Evolutionary conservation across 2,797 vertebrate genomes (phyloP).

Genomic region (Aphelocoma californica): DNA sequence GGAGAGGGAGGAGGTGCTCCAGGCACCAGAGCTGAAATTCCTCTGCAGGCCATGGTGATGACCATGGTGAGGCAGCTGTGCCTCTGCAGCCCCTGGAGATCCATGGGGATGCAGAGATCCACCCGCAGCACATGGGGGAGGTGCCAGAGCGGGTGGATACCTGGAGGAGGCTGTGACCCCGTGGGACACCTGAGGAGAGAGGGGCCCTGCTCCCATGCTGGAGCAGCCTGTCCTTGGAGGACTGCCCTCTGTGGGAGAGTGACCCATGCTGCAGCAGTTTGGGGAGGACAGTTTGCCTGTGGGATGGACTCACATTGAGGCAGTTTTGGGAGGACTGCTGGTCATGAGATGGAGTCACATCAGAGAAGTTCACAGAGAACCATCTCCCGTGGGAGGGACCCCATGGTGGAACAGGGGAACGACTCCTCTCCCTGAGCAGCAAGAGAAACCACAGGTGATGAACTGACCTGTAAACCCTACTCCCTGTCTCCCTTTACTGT

Average conservation of each 20-base stretch:
- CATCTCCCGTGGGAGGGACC: neutral
- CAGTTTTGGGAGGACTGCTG: neutral
- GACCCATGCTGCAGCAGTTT: fast-evolving
- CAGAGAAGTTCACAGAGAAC: neutral
- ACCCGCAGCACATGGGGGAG: fast-evolving
- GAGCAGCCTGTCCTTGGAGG: neutral
- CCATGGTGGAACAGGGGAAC: fast-evolving
- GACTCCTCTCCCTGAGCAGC: neutral
- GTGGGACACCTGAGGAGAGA: neutral
- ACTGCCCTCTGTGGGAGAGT: fast-evolving
- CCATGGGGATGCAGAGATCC: neutral
- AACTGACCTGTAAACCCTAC: neutral
- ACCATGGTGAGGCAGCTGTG: neutral
- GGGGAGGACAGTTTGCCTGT: neutral
- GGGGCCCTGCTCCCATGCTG: neutral
- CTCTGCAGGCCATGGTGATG: fast-evolving
- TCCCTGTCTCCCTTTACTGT: neutral
- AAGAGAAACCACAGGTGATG: fast-evolving
- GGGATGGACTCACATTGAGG: neutral
- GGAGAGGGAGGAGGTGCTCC: neutral
- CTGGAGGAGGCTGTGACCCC: neutral
- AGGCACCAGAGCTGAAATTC: fast-evolving
- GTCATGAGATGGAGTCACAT: neutral
- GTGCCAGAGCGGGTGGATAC: fast-evolving
- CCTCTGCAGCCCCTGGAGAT: neutral